Base-by-base conservation (phyloP, 2,113 vertebrate species). In the Oriolus oriolus region DNA sequence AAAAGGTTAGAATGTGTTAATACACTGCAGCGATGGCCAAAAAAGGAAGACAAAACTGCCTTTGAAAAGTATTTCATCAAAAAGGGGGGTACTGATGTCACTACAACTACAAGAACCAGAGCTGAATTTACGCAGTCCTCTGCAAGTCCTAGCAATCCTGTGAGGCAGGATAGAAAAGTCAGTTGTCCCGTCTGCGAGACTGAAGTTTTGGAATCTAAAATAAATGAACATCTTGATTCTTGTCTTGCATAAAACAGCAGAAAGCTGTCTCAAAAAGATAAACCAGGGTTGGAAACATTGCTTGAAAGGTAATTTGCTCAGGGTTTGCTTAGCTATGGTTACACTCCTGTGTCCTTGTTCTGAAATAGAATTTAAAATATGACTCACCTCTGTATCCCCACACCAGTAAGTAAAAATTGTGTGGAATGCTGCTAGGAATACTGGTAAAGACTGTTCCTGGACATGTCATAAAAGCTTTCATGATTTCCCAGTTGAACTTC, bases 221-320 rank as follows among this genome's bases (percentile, higher is more conserved):
- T 99, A 93, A 99, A 99, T 30, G 91, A 98, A 68, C 99, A 99
- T 94, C 97, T 99, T 30, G 99, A 99, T 71, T 91, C 96, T 50
- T 99, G 99, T 93, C 98, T 99, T 17, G 70, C 35, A 22, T 97
- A 87, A 30, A 65, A 39, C 47, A 35, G 30, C 41, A 69, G 56
- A 70, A 74, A 27, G 52, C 45, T 76, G 24, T 70, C 65, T 59
- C 14, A 14, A 19, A 81, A 73, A 60, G 24, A 47, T 73, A 54
- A 87, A 50, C 6, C 33, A 39, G 57, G 37, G 5, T 61, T 74
- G 66, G 74, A 69, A 82, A 59, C 10, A 0, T 26, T 65, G 16
- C 64, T 89, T 71, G 35, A 70, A 77, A 86, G 64, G n/a, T 56
- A 45, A 41, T 68, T 89, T 69, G 27, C 74, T 94, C 87, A 93